phyloP scores from a whole-genome alignment of 2,888 invertebrate species.

The Tinea pellionella region DNA sequence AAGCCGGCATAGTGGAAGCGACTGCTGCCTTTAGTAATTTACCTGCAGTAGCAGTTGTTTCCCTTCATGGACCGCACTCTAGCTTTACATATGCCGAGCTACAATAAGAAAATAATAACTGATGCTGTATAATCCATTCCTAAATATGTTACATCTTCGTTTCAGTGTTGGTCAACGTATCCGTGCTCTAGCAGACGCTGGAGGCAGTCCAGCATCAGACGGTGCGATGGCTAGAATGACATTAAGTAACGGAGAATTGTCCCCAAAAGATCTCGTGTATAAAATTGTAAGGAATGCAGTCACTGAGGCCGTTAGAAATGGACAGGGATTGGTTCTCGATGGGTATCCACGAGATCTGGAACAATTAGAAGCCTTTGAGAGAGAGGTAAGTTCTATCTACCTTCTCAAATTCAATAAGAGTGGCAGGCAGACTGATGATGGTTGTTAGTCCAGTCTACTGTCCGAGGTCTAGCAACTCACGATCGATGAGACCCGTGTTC shows the following conservation, averaged over 20 bases:
- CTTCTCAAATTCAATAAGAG: no score
- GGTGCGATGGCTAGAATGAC: slow-evolving; percentile 76
- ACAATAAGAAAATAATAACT: no score
- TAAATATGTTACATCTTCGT: neutral
- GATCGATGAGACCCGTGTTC: no score
- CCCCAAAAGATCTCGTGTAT: slow-evolving; percentile 81
- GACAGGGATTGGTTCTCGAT: slow-evolving; percentile 89
- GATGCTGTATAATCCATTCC: neutral
- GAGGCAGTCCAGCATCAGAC: slow-evolving; percentile 72
- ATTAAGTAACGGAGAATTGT: slow-evolving; percentile 84
- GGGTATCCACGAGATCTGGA: slow-evolving; percentile 93
- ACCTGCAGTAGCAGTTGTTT: no score
- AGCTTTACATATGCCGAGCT: no score
- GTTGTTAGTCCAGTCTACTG: no score
- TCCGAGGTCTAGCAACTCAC: no score
- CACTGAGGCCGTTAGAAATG: slow-evolving; percentile 60
- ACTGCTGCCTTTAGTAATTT: no score
- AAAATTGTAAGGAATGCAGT: slow-evolving; percentile 80
- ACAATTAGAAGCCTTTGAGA: slow-evolving; percentile 90
- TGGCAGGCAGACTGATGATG: no score
- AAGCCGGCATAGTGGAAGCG: no score
- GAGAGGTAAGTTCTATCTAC: slow-evolving; percentile 72
- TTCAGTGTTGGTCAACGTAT: slow-evolving; percentile 81
- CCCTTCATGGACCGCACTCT: no score
- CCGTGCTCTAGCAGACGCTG: slow-evolving; percentile 76